Evolutionary conservation across 2,888 invertebrate species (phyloP).

Genomic region (Torymus aiolomorphi): DNA sequence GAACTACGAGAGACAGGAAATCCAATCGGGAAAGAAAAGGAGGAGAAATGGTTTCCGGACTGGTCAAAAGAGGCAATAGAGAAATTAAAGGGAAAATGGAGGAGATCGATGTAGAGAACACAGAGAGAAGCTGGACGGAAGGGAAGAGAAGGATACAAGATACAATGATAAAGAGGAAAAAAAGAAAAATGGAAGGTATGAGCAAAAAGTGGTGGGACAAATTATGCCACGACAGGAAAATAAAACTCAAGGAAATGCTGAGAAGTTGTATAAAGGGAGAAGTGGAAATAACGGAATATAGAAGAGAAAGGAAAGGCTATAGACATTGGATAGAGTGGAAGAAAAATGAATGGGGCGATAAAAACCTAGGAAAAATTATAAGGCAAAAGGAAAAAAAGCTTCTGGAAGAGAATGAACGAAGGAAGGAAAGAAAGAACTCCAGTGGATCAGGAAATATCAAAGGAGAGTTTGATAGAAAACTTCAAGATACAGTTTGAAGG

Average conservation of each 20-base stretch:
- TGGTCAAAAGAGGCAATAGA: background rate
- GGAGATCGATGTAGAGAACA: background rate
- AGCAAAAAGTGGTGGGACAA: background rate
- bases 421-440: background rate
- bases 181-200: no score
- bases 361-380: background rate
- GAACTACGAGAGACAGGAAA: no score
- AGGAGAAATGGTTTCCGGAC: background rate
- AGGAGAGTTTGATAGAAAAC: background rate
- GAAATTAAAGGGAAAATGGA: background rate
- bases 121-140: no score
- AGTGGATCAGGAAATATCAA: background rate
- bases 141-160: no score
- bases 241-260: background rate
- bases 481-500: background rate
- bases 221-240: background rate
- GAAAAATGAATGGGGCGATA: background rate
- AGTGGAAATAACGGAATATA: no score
- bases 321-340: no score
- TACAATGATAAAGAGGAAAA: no score
- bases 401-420: background rate
- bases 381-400: background rate
- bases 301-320: no score
- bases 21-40: no score
- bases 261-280: no score